Evolutionary conservation across 2,113 vertebrate species (phyloP), one percentile per base, ranked within the genome.

Genomic region (Sterrhoptilus dennistouni): DNA sequence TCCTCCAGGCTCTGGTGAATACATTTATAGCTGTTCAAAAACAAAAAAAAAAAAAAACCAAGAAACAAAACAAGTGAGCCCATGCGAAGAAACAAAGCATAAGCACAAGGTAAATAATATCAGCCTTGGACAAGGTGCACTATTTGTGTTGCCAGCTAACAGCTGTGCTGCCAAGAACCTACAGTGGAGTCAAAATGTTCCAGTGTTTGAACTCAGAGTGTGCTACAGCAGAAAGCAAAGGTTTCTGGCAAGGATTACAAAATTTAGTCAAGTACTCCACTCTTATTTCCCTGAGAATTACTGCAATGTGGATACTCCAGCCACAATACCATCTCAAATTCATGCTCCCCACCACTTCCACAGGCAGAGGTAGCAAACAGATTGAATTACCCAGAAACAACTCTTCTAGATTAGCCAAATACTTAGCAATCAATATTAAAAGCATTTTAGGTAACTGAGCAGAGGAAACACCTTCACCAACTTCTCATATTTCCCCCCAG

Each of bases 1-100:
- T 99, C 99, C 93, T 99, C 99, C 97, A 99, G 97, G 97, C 99
- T 99, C 97, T 99, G 99, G 79, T 99, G 99, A 97, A 99, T 99
- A 98, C 99, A 99, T 94, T 99, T 99, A 97, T 99, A 99, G 97
- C 99, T 98, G 97, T 96, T 98, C 84, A 57, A 94, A 78, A 89
- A 92, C 50, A 96, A 89, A 81, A 11, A 42, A 89, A 92, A 47
- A 96, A 89, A 81, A 11, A 42, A 31, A 38, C 11, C 11, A 59
- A 89, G 38, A 78, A 90, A 78, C 27, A 84, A 60, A 79, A 84
- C 60, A 84, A 91, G 56, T 95, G 64, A 95, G 52, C 22, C 78
- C 85, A 75, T 16, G 11, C 2, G 60, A 82, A 77, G 44, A 42
- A 89, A 91, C 21, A 61, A 71, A 87, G 71, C 27, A 12, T 25